Evolutionary conservation across 2,797 vertebrate species (phyloP), one percentile per base, ranked within the genome.

Genomic region (Xenopus petersii): DNA sequence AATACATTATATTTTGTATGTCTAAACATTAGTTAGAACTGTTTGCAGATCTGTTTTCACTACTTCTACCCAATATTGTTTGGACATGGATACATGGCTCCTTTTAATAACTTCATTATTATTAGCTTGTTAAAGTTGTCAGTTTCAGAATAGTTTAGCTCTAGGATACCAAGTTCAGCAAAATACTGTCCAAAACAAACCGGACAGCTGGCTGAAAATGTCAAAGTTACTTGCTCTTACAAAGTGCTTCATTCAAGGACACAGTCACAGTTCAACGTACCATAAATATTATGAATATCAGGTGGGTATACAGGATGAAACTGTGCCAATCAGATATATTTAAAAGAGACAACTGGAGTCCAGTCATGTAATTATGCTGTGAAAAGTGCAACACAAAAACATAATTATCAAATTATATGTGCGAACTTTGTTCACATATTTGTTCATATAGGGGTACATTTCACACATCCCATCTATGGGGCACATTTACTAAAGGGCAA

Each of bases 161-260:
- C 16, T 47, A 73, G 65, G 59, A 63, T 4, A 46, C 58, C 46
- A 55, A 60, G 48, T 24, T 17, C 30, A 66, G 16, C 11, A 64
- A 36, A 17, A 61, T n/a, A 67, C 33, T 21, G 62, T 77, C 75
- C 75, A 77, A 77, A 77, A 68, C 61, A 77, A 77, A 73, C 64
- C 36, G 56, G 30, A 11, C 46, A 61, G 47, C 56, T 62, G 55
- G 74, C 62, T 56, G 36, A 67, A 67, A 65, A 71, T 59, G 69
- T 63, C 49, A 68, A 64, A 68, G n/a, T 13, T 2, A 15, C 51
- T 77, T 77, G 63, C 75, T 77, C 56, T 55, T 68, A 72, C 61
- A 15, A 68, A 63, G 70, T 62, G 47, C 64, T 77, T 49, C 70
- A 77, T 77, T 72, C 70, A 77, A 17, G 21, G 58, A 60, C 48